Evolutionary conservation across 1,140 invertebrate genomes (phyloP), one percentile per base, ranked within the genome.

Genomic region (Macrostomum lignano): DNA sequence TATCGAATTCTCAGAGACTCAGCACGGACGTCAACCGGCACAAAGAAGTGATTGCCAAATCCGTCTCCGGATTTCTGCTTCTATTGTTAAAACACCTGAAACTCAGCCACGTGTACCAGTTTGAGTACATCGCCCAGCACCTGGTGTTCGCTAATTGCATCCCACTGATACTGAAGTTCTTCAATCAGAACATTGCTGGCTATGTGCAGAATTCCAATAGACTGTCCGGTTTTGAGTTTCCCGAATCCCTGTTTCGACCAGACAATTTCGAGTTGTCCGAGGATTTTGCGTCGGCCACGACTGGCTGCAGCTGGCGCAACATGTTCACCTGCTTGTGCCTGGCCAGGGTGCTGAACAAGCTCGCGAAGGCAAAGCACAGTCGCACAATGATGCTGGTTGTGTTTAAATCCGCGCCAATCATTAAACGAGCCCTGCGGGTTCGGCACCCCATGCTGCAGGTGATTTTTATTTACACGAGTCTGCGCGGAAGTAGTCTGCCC

Each of bases 371-470:
- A 79, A 96, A 94, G 56, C 84, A 94, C 56, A 88, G 84, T 17
- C 67, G 91, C 41, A 93, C 94, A 19, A 96, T 96, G 84, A 94
- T 98, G 82, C 61, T 98, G 29, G 86, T 98, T 28, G 82, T 96
- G 2, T 98, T 96, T 52, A 98, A 98, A 62, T 94, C 86, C 30
- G 84, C 88, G 5, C 86, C 88, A 0, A 94, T 96, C 42, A 61
- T 98, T 23, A 96, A 94, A 59, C 66, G 84, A 40, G 82, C 82
- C 5, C 61, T 98, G 7, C 86, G 88, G 66, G 64, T 66, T 25
- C 49, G 55, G 36, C 79, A 96, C 59, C 77, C 82, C 2, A 75
- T 96, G 69, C 79, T 94, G 67, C 91, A 98, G n/a, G n/a, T n/a
- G n/a, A n/a, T n/a, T n/a, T n/a, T n/a, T n/a, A n/a, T n/a, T n/a